Evolutionary conservation across 2,888 invertebrate species (phyloP), one percentile per base, ranked within the genome.

Genomic region (Cantharis rustica): DNA sequence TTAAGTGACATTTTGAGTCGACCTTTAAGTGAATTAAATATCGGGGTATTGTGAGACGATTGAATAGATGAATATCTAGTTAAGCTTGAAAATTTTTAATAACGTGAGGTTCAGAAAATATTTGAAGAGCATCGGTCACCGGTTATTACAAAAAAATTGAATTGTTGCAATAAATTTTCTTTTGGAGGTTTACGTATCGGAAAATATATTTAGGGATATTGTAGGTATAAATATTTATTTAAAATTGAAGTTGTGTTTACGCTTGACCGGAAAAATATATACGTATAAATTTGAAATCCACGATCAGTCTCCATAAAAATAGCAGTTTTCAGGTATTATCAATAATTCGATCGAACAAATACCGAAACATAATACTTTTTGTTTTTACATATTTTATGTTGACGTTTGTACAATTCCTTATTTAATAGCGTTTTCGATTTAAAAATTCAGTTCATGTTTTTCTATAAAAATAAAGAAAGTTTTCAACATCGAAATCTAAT

Each of bases 241-340:
- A 78, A 77, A 78, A 78, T 75, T 78, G 75, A 71, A 72, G 77
- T 74, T 79, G 69, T 74, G 73, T 75, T 76, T 70, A 62, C 75
- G 77, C 77, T 79, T 79, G 79, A 79, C 77, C 79, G 70, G 75
- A 72, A 73, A 74, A 78, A 78, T 73, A 47, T 47, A 63, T 73
- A 17, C 70, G 71, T 70, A 77, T 78, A 75, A 75, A 73, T 74
- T 47, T 77, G 47, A 66, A 61, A 73, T 66, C 61, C 31, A 69
- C 68, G 75, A 66, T 80, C 75, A 79, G 81, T 80, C 79, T 81
- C 77, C 79, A 81, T 81, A 81, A 82, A 81, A 79, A 72, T 81
- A 81, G 79, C 81, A 81, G 80, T 81, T 83, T 82, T 80, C 80
- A 80, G 81, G 82, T 81, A 83, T 83, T 82, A 83, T 81, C 83